Evolutionary conservation across 2,113 vertebrate genomes (phyloP), one percentile per base, ranked within the genome.

Genomic region (Mobula hypostoma): DNA sequence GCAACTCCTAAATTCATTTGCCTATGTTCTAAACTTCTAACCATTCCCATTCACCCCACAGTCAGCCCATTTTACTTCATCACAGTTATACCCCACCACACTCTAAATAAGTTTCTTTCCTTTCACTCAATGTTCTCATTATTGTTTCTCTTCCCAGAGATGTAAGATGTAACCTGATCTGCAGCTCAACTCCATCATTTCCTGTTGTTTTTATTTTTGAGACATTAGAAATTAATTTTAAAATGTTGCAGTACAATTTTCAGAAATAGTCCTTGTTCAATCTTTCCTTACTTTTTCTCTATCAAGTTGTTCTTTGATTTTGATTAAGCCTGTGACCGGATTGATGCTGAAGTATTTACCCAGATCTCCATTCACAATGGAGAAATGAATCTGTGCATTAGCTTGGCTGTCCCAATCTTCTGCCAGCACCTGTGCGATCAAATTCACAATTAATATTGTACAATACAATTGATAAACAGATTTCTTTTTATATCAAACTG

Each of bases 301-400:
- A 95, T 99, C 99, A 96, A 99, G 97, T 94, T 97, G 98, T 96
- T 99, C 98, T 96, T 99, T 98, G 95, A 99, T 98, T 94, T 98
- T 98, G 96, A 99, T 97, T 6, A 98, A 97, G 76, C 98, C 99
- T 93, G 96, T 95, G 94, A 97, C 95, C 83, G 98, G 98, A 96
- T 99, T 98, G 74, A 99, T 97, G 0, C 97, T 97, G 97, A 99
- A 99, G 95, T 99, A 98, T 94, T 97, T 98, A 95, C 98, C 97
- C 94, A 94, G 96, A 96, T 99, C 98, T 7, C 99, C 99, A 70
- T 95, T 98, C 95, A 98, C 96, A 63, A 99, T 98, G 94, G 98
- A 98, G 96, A 99, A 99, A 61, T 95, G 96, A 95, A 99, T 97
- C 87, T 97, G 98, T 61, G 98, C 97, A 11, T 99, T 99, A 94